Percentiles rank a stretch among this genome's conserved stretches.
Evolutionary conservation across 2,113 vertebrate species (phyloP).

Genomic region (Heloderma charlesbogerti): DNA sequence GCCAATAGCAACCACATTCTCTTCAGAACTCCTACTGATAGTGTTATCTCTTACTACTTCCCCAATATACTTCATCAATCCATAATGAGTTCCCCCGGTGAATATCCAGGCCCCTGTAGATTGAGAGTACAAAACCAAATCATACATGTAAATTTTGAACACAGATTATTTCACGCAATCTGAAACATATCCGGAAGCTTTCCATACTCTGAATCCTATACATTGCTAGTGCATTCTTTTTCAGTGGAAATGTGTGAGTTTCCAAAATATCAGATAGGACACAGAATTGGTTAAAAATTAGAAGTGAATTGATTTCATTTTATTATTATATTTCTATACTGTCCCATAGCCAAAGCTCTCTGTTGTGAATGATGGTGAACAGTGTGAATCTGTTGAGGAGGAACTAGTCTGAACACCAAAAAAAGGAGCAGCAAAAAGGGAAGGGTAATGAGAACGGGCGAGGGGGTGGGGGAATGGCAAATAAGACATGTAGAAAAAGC

Average conservation of each 20-base stretch:
- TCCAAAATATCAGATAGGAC: neutral
- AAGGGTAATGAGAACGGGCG: neutral
- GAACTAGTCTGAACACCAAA: neutral
- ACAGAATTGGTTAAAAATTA: neutral
- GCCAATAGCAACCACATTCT: constrained; percentile 82
- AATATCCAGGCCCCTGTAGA: constrained; percentile 84
- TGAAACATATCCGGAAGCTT: neutral
- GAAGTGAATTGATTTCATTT: neutral
- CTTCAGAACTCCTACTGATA: constrained; percentile 81
- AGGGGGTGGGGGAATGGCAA: neutral
- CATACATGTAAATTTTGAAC: neutral
- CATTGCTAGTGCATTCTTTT: neutral
- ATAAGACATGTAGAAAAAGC: neutral
- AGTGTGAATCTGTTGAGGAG: too few species aligned
- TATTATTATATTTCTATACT: too few species aligned
- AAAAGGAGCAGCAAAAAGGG: neutral
- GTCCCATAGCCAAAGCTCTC: too few species aligned
- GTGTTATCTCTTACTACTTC: constrained; percentile 85
- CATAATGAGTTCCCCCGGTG: constrained; percentile 81
- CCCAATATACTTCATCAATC: constrained; percentile 84
- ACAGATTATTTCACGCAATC: neutral
- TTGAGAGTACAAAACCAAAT: rapidly evolving
- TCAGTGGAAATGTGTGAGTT: neutral
- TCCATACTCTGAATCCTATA: neutral
- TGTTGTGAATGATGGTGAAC: too few species aligned